Conservation (phyloP, 1,140 invertebrate species). For the Euura lappo region DNA sequence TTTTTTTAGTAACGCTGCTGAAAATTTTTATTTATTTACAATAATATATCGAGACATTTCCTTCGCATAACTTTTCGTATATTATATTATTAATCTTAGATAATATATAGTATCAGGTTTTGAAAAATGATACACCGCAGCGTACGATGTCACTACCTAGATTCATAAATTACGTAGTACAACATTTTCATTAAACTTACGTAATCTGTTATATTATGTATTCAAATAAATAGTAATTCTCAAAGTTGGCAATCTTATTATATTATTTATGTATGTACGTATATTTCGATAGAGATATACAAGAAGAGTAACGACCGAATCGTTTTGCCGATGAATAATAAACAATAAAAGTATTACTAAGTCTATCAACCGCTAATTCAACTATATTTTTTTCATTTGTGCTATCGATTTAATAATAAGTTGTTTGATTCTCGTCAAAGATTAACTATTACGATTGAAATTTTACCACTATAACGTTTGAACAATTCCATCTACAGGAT, state of each 20-base stretch:
- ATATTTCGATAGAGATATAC: neutral
- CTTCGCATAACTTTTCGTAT: constrained; percentile 27
- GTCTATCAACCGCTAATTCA: neutral
- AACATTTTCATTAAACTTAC: neutral
- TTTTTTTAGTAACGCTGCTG: constrained; percentile 34
- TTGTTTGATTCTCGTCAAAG: neutral
- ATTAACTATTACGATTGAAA: neutral
- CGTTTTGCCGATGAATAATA: neutral
- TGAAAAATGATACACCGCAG: constrained; percentile 16
- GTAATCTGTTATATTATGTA: constrained; percentile 31
- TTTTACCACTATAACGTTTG: too few species aligned
- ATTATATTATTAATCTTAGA: too few species aligned
- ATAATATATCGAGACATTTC: constrained; percentile 37
- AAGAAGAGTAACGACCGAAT: neutral
- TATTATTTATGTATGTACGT: neutral
- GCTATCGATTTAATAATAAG: neutral
- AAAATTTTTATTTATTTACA: constrained; percentile 46
- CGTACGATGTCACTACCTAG: constrained; percentile 15
- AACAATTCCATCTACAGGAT: too few species aligned
- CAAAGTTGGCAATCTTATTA: neutral
- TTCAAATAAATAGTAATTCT: constrained; percentile 30
- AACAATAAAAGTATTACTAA: neutral
- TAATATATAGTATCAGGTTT: too few species aligned
- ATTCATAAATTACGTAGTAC: too few species aligned
- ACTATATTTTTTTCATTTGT: neutral